Base-by-base conservation (phyloP, 23 tunicate genomes). In the Ciona savignyi region DNA sequence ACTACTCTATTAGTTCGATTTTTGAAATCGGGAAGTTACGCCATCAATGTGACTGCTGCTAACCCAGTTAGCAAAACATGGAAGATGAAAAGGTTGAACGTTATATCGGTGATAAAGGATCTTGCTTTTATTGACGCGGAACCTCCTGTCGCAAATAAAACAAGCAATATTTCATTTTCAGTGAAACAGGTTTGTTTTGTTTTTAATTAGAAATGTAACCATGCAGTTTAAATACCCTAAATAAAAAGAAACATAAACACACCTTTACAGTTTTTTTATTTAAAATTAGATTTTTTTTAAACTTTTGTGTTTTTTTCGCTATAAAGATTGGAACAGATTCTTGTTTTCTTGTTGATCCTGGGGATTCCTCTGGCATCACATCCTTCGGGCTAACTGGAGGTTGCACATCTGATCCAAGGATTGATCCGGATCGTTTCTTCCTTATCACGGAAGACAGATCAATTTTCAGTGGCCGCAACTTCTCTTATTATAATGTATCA, bases 131-230 rank as follows among this genome's bases (percentile, higher is more conserved):
- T 23, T 29, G 27, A 60, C 2, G 30, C 72, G 32, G 80, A 84
- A 62, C 87, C 96, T 0, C 87, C 96, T 4, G 70, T 78, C 1
- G 96, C 80, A 32, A 78, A 81, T 34, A 62, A 24, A 33, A 82
- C 84, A 3, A 20, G 80, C 0, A 82, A 88, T 51, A 67, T 88
- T 20, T 63, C 87, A 1, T 60, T 88, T 21, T 25, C 63, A n/a
- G 71, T 82, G 32, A 79, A 69, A 60, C 73, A 86, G 81, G 93
- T 86, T n/a, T n/a, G n/a, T n/a, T n/a, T n/a, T n/a, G n/a, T n/a
- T n/a, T n/a, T n/a, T n/a, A n/a, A n/a, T n/a, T n/a, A n/a, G n/a
- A n/a, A n/a, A n/a, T n/a, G n/a, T n/a, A n/a, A n/a, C n/a, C n/a
- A n/a, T n/a, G n/a, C n/a, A n/a, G n/a, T n/a, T n/a, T n/a, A n/a